Percentiles rank a stretch among this genome's conserved stretches.
Evolutionary conservation across 2,113 vertebrate species (phyloP).

Genomic region (Semnornis frantzii): DNA sequence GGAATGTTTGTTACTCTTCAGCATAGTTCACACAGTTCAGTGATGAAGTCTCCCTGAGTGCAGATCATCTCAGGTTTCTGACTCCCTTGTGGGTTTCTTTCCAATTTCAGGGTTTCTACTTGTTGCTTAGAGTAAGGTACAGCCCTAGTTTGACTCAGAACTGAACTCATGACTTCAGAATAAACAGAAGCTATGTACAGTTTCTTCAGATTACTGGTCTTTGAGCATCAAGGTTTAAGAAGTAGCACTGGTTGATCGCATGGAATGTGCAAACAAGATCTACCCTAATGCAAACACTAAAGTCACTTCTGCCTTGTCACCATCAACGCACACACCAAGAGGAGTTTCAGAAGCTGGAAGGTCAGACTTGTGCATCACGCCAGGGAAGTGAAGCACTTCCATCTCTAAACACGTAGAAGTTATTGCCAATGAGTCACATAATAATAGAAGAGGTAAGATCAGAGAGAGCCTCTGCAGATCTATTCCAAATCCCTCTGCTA

Average conservation of each 20-base stretch:
- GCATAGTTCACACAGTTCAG: background rate
- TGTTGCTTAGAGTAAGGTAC: fast-evolving
- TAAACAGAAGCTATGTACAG: background rate
- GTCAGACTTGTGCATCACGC: background rate
- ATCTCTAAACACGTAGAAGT: background rate
- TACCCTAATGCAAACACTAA: fast-evolving
- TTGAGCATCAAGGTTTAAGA: background rate
- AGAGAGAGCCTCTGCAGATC: too few relatives aligned
- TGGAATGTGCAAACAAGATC: background rate
- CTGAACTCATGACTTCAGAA: background rate
- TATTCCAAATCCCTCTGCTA: too few relatives aligned
- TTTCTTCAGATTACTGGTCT: background rate
- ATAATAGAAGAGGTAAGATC: too few relatives aligned
- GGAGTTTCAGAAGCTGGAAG: background rate
- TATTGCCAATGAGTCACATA: fast-evolving
- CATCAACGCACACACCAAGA: fast-evolving
- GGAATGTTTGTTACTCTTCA: background rate
- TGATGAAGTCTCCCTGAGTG: fast-evolving
- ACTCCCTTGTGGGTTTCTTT: background rate
- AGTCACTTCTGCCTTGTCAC: background rate
- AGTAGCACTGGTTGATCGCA: fast-evolving
- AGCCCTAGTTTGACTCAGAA: background rate
- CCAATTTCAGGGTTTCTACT: background rate
- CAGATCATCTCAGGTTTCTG: background rate
- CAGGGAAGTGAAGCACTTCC: background rate